These are phyloP conservation scores for Entelurus aequoreus DNA, from an alignment of 2,113 vertebrate species.

Conservation along the genomic window DNA sequence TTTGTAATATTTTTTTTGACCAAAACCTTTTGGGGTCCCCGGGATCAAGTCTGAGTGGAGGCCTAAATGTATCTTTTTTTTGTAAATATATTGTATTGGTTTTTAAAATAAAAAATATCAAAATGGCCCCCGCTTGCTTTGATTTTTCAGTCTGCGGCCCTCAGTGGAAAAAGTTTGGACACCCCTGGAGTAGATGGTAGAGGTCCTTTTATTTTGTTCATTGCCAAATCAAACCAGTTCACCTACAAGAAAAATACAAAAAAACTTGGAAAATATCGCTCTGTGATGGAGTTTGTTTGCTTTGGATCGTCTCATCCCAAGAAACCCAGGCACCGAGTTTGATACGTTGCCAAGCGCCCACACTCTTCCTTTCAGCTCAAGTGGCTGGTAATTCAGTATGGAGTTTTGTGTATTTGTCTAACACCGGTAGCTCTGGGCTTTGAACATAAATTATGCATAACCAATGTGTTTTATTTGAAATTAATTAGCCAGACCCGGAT, in stretches of 20 bases:
- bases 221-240: conserved; percentile 2
- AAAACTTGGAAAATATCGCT: conserved; percentile 34
- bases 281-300: conserved; percentile 61
- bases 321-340: conserved; percentile 41
- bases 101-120: too few relatives aligned
- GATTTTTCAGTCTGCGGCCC: too few relatives aligned
- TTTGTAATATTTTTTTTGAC: too few relatives aligned
- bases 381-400: conserved; percentile 62
- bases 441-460: conserved; percentile 72
- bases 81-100: too few relatives aligned
- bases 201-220: conserved; percentile 3
- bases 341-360: conserved; percentile 35
- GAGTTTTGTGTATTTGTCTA: conserved; percentile 73
- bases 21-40: too few relatives aligned
- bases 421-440: conserved; percentile 68
- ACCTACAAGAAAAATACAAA: neutral
- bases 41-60: too few relatives aligned
- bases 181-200: neutral
- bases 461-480: conserved; percentile 71
- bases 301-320: conserved; percentile 51
- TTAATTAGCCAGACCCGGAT: conserved; percentile 66
- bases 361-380: conserved; percentile 50
- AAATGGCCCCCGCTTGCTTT: too few relatives aligned
- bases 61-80: too few relatives aligned
- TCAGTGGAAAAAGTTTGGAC: too few relatives aligned